phyloP scores from a whole-genome alignment of 92 coral and sea anemone species.

The Anthopleura xanthogrammica region DNA sequence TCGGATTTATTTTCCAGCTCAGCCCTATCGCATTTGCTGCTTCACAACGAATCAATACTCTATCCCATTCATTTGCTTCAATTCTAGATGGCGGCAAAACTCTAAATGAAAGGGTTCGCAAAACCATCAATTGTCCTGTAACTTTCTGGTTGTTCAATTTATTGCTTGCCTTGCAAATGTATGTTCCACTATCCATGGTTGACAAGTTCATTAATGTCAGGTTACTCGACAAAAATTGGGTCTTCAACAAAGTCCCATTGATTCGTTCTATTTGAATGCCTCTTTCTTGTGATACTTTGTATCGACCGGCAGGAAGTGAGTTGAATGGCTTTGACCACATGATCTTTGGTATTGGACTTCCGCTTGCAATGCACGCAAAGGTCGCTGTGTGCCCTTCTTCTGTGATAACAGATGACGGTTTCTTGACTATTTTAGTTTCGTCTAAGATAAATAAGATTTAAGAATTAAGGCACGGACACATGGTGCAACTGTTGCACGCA shows the following conservation, averaged over 20 bases:
- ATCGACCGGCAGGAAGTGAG: slow-evolving; percentile 12
- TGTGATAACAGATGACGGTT: neutral
- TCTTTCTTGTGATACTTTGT: neutral
- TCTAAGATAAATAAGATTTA: neutral
- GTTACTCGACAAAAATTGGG: neutral
- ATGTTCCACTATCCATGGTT: slow-evolving; percentile 6
- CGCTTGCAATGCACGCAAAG: slow-evolving; percentile 18
- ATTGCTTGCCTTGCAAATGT: slow-evolving; percentile 23
- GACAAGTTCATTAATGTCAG: slow-evolving; percentile 13
- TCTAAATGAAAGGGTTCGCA: neutral
- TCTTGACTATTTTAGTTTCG: neutral
- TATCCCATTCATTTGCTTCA: neutral
- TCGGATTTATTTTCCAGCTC: neutral
- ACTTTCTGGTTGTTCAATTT: neutral
- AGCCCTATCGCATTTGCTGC: slow-evolving; percentile 13
- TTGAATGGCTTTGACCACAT: slow-evolving; percentile 31
- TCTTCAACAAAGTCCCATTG: neutral
- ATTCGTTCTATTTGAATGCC: neutral
- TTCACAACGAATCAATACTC: slow-evolving; percentile 1
- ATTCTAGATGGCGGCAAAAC: slow-evolving; percentile 13
- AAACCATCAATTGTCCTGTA: slow-evolving; percentile 7
- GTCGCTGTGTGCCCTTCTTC: slow-evolving; percentile 23
- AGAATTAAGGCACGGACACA: too few relatives aligned
- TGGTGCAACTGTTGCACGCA: too few relatives aligned
- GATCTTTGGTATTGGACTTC: slow-evolving; percentile 24